phyloP scores from a whole-genome alignment of 2,888 invertebrate species.

The Ormyrus labotus region DNA sequence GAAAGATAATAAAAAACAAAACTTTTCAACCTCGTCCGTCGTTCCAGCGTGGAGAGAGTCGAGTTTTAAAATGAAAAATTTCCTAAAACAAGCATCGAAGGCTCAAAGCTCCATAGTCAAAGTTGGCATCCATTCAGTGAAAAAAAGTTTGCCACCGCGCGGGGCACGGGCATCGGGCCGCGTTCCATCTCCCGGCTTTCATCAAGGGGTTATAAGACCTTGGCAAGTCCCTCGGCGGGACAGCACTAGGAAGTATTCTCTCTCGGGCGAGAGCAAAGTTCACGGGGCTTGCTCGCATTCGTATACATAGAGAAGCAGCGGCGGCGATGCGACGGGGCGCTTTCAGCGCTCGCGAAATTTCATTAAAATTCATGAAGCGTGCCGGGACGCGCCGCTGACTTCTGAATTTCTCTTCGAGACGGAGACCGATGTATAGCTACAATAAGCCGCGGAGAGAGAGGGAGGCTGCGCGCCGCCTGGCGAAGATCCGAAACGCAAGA shows the following conservation, averaged over 20 bases:
- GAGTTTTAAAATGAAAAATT: too few relatives aligned
- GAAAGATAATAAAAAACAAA: too few relatives aligned
- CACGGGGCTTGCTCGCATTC: slow-evolving; percentile 3
- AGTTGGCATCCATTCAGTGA: background rate
- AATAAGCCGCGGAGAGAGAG: background rate
- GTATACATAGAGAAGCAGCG: background rate
- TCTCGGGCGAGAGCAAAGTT: slow-evolving; percentile 33
- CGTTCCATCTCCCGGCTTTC: slow-evolving; percentile 35
- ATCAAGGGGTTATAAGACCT: slow-evolving; percentile 5
- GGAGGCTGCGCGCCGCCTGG: background rate
- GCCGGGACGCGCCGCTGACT: slow-evolving; percentile 66
- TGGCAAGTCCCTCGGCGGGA: slow-evolving; percentile 8
- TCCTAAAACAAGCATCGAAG: background rate
- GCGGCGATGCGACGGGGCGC: slow-evolving; percentile 18
- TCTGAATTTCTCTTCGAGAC: slow-evolving; percentile 64
- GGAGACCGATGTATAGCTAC: too few relatives aligned
- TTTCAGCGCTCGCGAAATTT: slow-evolving; percentile 60
- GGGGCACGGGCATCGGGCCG: background rate
- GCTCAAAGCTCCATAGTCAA: slow-evolving; percentile 4
- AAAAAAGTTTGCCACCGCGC: background rate
- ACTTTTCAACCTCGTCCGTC: too few relatives aligned
- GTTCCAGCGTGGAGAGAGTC: too few relatives aligned
- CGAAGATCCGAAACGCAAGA: slow-evolving; percentile 46
- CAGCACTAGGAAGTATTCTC: slow-evolving; percentile 20
- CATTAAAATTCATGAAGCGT: slow-evolving; percentile 73